Percentiles rank a stretch among this genome's conserved stretches.
These are phyloP conservation scores for Xyrichtys novacula DNA, from an alignment of 2,797 vertebrate species.

Conservation along the genomic window DNA sequence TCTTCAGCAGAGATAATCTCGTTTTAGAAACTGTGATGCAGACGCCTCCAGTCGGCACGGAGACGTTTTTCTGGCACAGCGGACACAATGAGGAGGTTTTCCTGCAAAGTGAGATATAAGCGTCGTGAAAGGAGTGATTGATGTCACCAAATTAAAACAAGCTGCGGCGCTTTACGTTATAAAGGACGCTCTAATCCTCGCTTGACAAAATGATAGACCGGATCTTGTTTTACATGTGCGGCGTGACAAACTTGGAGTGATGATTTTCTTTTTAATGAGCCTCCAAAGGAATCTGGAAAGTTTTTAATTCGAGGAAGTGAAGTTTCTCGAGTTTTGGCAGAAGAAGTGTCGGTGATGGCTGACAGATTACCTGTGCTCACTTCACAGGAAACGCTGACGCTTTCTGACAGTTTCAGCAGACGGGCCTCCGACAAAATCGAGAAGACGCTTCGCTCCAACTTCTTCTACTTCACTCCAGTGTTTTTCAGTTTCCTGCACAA, in stretches of 20 bases:
- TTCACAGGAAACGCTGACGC: background rate
- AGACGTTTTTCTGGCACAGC: constrained; percentile 24
- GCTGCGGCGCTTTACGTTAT: constrained; percentile 24
- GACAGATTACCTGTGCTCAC: background rate
- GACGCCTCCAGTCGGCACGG: constrained; percentile 24
- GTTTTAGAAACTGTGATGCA: constrained; percentile 48
- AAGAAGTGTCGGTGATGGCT: background rate
- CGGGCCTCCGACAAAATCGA: background rate
- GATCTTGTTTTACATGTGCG: constrained; percentile 38
- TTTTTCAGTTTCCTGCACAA: too few relatives aligned
- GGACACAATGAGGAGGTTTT: constrained; percentile 13
- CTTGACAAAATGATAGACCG: constrained; percentile 54
- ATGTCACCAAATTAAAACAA: constrained; percentile 54
- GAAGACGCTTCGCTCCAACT: too few relatives aligned
- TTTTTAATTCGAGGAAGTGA: constrained; percentile 14
- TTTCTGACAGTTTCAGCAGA: background rate
- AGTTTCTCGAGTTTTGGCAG: constrained; percentile 14
- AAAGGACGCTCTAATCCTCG: constrained; percentile 41
- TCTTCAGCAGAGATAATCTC: constrained; percentile 42
- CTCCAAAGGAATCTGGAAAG: background rate
- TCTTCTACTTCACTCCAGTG: too few relatives aligned
- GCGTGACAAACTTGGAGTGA: constrained; percentile 25
- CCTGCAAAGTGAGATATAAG: constrained; percentile 50
- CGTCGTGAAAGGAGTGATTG: constrained; percentile 54
- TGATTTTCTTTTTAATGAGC: constrained; percentile 16